Conservation (phyloP, 2,888 invertebrate species). For the Pinctada fucata region DNA sequence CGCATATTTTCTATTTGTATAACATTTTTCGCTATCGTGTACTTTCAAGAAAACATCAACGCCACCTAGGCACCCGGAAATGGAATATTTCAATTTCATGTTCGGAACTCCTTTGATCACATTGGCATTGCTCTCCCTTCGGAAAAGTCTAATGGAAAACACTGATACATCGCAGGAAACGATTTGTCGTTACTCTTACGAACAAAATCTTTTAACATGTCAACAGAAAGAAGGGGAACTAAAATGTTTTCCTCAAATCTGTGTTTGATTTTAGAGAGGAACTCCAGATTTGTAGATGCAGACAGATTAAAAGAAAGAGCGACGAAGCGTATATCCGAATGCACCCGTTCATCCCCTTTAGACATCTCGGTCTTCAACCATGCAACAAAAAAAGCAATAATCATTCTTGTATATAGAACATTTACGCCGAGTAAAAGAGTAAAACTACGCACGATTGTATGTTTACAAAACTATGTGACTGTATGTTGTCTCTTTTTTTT, state of each 20-base stretch:
- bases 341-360: neutral
- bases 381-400: too few relatives aligned
- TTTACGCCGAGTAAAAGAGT: too few relatives aligned
- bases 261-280: neutral
- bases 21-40: too few relatives aligned
- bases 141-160: neutral
- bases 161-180: neutral
- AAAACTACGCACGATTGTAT: too few relatives aligned
- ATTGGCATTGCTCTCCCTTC: neutral
- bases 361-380: too few relatives aligned
- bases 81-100: constrained; percentile 22
- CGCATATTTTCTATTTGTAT: too few relatives aligned
- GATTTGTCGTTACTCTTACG: neutral
- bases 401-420: too few relatives aligned
- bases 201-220: neutral
- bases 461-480: too few relatives aligned
- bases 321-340: neutral
- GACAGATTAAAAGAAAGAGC: neutral
- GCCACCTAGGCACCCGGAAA: too few relatives aligned
- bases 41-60: too few relatives aligned
- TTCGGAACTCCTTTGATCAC: constrained; percentile 5
- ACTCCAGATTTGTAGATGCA: neutral
- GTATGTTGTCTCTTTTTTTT: too few relatives aligned
- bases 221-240: neutral
- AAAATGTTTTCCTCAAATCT: neutral